Percentiles rank a stretch among this genome's conserved stretches.
phyloP scores from a whole-genome alignment of 2,888 invertebrate species.

The Caenorhabditis wallacei region DNA sequence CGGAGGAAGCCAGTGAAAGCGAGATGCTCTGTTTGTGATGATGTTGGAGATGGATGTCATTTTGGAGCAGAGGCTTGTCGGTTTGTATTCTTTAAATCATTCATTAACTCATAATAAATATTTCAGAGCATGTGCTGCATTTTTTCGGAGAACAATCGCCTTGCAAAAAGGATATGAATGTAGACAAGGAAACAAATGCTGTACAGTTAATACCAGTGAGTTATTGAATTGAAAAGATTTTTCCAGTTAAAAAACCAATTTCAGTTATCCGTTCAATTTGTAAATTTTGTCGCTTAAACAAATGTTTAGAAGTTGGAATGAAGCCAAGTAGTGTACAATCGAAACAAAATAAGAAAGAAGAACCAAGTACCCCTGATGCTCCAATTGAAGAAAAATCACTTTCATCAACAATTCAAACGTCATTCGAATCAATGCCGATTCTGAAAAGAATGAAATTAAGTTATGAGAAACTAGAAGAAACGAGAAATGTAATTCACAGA shows the following conservation, averaged over 20 bases:
- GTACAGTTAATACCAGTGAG: slow-evolving; percentile 73
- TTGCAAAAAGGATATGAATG: slow-evolving; percentile 76
- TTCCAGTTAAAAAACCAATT: slow-evolving; percentile 2
- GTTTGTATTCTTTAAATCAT: slow-evolving; percentile 34
- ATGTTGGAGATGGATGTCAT: slow-evolving; percentile 65
- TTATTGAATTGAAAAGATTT: slow-evolving; percentile 3
- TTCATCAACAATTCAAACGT: background rate
- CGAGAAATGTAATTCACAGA: slow-evolving; percentile 39
- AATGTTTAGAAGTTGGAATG: slow-evolving; percentile 77
- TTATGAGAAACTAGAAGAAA: slow-evolving; percentile 35
- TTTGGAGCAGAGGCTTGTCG: slow-evolving; percentile 68
- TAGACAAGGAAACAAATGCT: slow-evolving; percentile 66
- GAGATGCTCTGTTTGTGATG: slow-evolving; percentile 55
- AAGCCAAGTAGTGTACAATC: slow-evolving; percentile 72
- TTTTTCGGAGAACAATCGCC: slow-evolving; percentile 77
- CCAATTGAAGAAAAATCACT: background rate
- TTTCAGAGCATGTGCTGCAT: slow-evolving; percentile 77
- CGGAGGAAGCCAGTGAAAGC: slow-evolving; percentile 29
- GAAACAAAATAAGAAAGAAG: slow-evolving; percentile 49
- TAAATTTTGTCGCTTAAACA: slow-evolving; percentile 75
- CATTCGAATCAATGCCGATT: slow-evolving; percentile 46
- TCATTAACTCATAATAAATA: too few species aligned
- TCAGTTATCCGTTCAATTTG: slow-evolving; percentile 78
- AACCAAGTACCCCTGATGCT: slow-evolving; percentile 9
- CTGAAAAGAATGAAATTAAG: slow-evolving; percentile 28